A percentile compares a stretch with the other conserved stretches of the same genome.
phyloP scores from a whole-genome alignment of 2,797 vertebrate genomes.

The Columba guinea region DNA sequence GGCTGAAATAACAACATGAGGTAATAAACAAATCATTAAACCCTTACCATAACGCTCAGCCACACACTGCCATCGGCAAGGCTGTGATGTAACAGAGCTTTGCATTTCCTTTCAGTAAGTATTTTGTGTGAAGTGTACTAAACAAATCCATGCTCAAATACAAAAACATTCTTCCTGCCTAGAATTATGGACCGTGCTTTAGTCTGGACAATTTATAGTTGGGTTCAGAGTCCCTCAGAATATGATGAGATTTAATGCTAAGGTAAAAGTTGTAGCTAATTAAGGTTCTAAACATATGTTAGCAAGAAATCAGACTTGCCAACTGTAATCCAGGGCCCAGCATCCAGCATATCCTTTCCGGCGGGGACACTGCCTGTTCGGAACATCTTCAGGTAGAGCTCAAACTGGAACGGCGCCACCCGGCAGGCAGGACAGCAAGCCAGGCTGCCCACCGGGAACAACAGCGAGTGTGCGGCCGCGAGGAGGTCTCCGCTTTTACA shows the following conservation, averaged over 20 bases:
- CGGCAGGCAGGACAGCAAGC: slow-evolving; percentile 42
- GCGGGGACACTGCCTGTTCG: slow-evolving; percentile 39
- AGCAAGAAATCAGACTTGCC: slow-evolving; percentile 37
- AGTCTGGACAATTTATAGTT: neutral
- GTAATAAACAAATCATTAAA: neutral
- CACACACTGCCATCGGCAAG: neutral
- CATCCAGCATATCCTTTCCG: neutral
- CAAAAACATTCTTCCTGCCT: neutral
- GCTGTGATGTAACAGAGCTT: neutral
- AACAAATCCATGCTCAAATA: neutral
- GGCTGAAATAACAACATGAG: neutral
- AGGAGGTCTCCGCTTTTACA: slow-evolving; percentile 63
- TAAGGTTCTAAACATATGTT: accelerated
- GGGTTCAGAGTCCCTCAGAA: neutral
- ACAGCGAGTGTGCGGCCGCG: neutral
- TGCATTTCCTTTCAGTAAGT: neutral
- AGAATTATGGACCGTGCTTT: neutral
- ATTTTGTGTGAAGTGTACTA: neutral
- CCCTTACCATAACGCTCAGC: neutral
- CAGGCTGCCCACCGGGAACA: neutral
- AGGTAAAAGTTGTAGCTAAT: neutral
- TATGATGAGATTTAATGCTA: neutral
- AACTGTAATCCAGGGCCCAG: neutral
- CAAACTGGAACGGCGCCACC: neutral
- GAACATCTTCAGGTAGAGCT: slow-evolving; percentile 68